These are phyloP conservation scores for Atherinosoma microstoma DNA, from an alignment of 2,797 vertebrate genomes.

Conservation along the genomic window DNA sequence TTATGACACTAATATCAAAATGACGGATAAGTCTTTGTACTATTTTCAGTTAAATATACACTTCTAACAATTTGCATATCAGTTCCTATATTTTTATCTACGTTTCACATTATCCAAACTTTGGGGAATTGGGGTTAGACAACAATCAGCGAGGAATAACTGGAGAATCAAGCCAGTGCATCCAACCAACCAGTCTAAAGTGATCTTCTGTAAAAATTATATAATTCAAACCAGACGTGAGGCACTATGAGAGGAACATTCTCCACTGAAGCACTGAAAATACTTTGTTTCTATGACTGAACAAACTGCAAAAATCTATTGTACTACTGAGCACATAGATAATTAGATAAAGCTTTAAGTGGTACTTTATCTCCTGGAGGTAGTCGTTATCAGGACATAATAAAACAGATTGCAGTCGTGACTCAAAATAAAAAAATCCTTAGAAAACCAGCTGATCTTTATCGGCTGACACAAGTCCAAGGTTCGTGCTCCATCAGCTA, in stretches of 20 bases:
- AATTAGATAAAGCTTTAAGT: constrained; percentile 39
- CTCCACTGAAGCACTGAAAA: background rate
- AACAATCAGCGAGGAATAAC: constrained; percentile 2
- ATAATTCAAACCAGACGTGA: background rate
- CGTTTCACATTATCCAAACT: background rate
- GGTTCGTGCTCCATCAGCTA: constrained; percentile 38
- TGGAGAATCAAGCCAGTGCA: background rate
- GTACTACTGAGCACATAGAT: constrained; percentile 4
- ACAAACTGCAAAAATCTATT: constrained; percentile 12
- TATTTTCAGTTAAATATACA: background rate
- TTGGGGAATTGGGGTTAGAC: background rate
- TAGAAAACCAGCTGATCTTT: constrained; percentile 29
- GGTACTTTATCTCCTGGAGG: constrained; percentile 28
- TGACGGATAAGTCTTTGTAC: background rate
- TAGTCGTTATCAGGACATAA: constrained; percentile 30
- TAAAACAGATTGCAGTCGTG: constrained; percentile 25
- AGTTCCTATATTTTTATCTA: background rate
- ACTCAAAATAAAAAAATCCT: constrained; percentile 36
- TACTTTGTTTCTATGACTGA: background rate
- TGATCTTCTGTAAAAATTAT: background rate
- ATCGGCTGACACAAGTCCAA: constrained; percentile 28
- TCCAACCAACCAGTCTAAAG: background rate
- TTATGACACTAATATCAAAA: background rate
- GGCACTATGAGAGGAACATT: background rate
- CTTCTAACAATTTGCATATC: background rate